Evolutionary conservation across 2,888 invertebrate species (phyloP), one percentile per base, ranked within the genome.

Genomic region (Endomychus coccineus): DNA sequence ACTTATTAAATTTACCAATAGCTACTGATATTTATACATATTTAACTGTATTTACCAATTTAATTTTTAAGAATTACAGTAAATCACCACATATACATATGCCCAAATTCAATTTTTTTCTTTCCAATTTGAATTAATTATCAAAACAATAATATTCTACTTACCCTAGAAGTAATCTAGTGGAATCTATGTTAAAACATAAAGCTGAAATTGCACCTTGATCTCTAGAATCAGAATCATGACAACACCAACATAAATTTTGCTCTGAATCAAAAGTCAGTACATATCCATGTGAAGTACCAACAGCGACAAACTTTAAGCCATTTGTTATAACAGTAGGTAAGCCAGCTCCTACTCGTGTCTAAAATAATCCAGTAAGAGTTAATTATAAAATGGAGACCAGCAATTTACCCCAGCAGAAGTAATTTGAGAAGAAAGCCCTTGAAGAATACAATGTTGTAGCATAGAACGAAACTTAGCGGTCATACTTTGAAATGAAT

Each of bases 241-340:
- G 71, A 54, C 81, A 82, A 45, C 89, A 92, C 90, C 91, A 95
- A 58, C 88, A 80, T 45, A 95, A 67, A 6, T 85, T 85, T 67
- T 95, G 94, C 24, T 86, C 80, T 31, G 76, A 71, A 71, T 88
- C 87, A 67, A 90, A 91, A 35, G 89, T 80, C 16, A 96, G 70
- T 34, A 92, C 76, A 49, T 90, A 80, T 1, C 96, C 95, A 66
- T 94, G 91, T 15, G 92, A 90, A 16, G 94, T 96, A 21, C 96
- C 96, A 16, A 95, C 78, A n/a, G 87, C 87, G 43, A 94, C 76
- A 64, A 83, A 78, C 35, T 83, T 80, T 5, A 78, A 71, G 45
- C 72, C 75, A 3, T 84, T 84, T 48, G 87, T 82, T 56, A 87
- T 74, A 4, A 89, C 83, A 40, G 91, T 91, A 6, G 92, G 87